Evolutionary conservation across 2,888 invertebrate species (phyloP).

Genomic region (Amblyjoppa proteus): DNA sequence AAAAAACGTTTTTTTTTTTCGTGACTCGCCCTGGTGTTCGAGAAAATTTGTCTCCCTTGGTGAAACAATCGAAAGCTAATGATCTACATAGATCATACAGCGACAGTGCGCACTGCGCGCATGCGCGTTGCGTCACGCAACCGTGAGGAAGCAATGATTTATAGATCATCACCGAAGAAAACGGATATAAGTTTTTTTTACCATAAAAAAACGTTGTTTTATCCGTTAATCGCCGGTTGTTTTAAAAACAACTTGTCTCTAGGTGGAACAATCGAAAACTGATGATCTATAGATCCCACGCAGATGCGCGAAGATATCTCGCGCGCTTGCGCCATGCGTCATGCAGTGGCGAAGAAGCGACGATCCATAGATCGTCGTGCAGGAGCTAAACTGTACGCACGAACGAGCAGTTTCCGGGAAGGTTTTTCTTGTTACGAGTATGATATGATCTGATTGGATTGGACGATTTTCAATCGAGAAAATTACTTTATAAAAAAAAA

Average conservation of each 20-base stretch:
- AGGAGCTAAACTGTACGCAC: neutral
- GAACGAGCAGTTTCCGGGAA: constrained; percentile 25
- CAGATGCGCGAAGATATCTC: neutral
- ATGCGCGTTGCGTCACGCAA: neutral
- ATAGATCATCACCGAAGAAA: neutral
- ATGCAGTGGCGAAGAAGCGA: constrained; percentile 18
- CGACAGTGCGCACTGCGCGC: no score
- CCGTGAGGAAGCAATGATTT: neutral
- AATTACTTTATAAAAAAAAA: neutral
- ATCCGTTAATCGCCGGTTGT: neutral
- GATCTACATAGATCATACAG: no score
- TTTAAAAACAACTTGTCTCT: neutral
- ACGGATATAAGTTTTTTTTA: neutral
- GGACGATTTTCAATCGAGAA: neutral
- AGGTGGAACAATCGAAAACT: constrained; percentile 4
- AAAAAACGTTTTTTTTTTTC: no score
- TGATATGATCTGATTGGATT: neutral
- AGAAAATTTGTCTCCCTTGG: no score
- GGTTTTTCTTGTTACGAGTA: neutral
- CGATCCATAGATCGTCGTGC: neutral
- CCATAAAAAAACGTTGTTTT: neutral
- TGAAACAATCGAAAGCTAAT: no score
- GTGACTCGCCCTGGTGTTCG: no score
- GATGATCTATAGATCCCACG: neutral
- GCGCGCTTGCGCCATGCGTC: neutral